These are phyloP conservation scores for Gallinago nigripennis DNA, from an alignment of 2,797 vertebrate species.

Conservation along the genomic window DNA sequence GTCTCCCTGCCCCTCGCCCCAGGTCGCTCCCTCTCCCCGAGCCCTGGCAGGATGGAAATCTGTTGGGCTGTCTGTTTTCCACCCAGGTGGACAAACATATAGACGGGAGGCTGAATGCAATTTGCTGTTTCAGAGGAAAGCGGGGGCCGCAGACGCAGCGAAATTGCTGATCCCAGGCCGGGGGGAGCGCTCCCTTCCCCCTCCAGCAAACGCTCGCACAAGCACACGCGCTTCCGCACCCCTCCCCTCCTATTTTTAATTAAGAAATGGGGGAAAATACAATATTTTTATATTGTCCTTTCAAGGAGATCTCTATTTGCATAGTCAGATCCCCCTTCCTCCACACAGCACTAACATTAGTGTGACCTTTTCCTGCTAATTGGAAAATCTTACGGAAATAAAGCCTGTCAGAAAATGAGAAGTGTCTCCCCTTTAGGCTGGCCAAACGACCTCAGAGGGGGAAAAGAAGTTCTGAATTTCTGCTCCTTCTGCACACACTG, in stretches of 20 bases:
- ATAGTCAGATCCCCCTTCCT: constrained; percentile 75
- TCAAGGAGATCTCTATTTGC: constrained; percentile 82
- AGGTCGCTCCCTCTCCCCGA: not conserved
- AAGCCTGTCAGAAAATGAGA: constrained; percentile 86
- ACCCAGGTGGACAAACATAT: constrained; percentile 43
- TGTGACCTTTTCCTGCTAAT: constrained; percentile 84
- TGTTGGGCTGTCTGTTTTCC: constrained; percentile 4
- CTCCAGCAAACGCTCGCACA: not conserved
- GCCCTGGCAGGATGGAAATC: not conserved
- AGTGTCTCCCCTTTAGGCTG: constrained; percentile 84
- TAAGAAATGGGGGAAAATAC: constrained; percentile 55
- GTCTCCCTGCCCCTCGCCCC: not conserved
- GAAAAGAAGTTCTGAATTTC: constrained; percentile 85
- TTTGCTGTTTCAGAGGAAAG: constrained; percentile 27
- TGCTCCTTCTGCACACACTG: constrained; percentile 87
- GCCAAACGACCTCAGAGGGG: constrained; percentile 88
- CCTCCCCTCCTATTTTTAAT: not conserved
- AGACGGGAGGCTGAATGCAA: not conserved
- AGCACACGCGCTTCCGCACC: not conserved
- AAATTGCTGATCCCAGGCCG: not conserved
- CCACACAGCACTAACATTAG: constrained; percentile 79
- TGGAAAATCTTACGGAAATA: constrained; percentile 87
- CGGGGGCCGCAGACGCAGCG: not conserved
- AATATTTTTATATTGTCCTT: constrained; percentile 73
- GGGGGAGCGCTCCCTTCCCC: not conserved